phyloP scores from a whole-genome alignment of 2,888 invertebrate genomes.

The Phengaris arion region DNA sequence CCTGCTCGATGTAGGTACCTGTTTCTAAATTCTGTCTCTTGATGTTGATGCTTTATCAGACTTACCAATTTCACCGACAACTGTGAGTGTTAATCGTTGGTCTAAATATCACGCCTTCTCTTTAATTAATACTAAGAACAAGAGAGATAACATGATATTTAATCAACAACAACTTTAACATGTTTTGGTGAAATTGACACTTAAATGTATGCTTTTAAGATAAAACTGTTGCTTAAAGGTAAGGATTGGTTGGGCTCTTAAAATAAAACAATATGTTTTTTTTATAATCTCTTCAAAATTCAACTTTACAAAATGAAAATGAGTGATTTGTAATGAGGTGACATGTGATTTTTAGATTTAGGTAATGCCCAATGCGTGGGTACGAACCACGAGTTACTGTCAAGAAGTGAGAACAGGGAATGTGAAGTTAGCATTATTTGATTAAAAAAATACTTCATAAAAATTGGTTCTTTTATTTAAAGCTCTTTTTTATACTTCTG shows the following conservation, averaged over 20 bases:
- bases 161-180: too few relatives aligned
- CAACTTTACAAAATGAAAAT: neutral
- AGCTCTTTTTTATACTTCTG: neutral
- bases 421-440: conserved; percentile 58
- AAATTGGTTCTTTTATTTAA: conserved; percentile 46
- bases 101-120: too few relatives aligned
- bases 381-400: conserved; percentile 52
- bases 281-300: neutral
- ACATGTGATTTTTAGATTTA: conserved; percentile 28
- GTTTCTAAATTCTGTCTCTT: neutral
- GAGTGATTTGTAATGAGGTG: conserved; percentile 12
- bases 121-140: too few relatives aligned
- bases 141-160: too few relatives aligned
- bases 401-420: conserved; percentile 55
- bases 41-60: neutral
- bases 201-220: too few relatives aligned
- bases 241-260: neutral
- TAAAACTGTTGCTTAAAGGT: neutral
- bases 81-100: too few relatives aligned
- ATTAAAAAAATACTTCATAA: conserved; percentile 67
- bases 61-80: too few relatives aligned
- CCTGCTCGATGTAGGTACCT: neutral
- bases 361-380: conserved; percentile 37
- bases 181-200: too few relatives aligned
- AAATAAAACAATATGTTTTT: conserved; percentile 10